Base-by-base conservation (phyloP, 2,888 invertebrate species). In the Anticlea derivata region DNA sequence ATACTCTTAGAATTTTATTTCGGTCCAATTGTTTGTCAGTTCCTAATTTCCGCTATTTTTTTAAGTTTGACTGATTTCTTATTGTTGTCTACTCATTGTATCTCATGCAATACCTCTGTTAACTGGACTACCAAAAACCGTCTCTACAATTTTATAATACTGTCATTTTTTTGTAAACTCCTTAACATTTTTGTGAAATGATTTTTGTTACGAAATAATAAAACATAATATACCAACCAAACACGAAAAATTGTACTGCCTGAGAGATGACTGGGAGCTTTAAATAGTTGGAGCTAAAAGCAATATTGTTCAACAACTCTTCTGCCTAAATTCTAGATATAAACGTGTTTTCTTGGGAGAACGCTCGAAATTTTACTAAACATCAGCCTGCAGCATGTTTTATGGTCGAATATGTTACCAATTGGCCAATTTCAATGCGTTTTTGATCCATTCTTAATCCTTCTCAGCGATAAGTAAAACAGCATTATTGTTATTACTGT, bases 61-160 rank as follows among this genome's bases (percentile, higher is more conserved):
- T 33, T 29, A 34, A 27, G 43, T 51, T 39, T 30, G 52, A 48
- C 52, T 52, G 52, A 52, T 43, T 37, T 33, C 2, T 33, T 37
- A 23, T 8, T 27, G 10, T 31, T 23, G 7, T 23, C n/a, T n/a
- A n/a, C n/a, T n/a, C n/a, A n/a, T n/a, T 17, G 17, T 17, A 17
- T 17, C 17, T 17, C 4, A 17, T 17, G 17, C 8, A 37, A 29
- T 23, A 23, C 29, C 8, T 13, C 13, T 35, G 7, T 8, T 11
- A 7, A 37, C 3, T n/a, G n/a, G 6, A 26, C 13, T 34, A 24
- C 17, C n/a, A 17, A 3, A 43, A 31, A 20, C n/a, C 11, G 11
- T 43, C n/a, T 26, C 7, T 26, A 2, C 7, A 26, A n/a, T n/a
- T n/a, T 27, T 29, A 20, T 20, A 7, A n/a, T 30, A 30, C 7